Evolutionary conservation across 2,113 vertebrate species (phyloP).

Genomic region (Asarcornis scutulata): DNA sequence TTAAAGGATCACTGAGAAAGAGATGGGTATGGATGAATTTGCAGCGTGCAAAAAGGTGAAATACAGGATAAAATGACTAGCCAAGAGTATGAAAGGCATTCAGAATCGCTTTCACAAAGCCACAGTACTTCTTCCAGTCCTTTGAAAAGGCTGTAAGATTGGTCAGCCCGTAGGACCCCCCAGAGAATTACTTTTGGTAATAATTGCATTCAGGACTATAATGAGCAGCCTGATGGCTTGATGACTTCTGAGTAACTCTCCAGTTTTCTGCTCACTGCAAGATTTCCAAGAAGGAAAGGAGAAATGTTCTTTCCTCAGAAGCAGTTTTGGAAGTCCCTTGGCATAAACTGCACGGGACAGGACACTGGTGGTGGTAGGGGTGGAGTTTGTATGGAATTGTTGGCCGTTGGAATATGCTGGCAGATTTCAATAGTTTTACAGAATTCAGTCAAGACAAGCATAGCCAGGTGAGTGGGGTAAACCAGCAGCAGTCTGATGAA

Average conservation of each 20-base stretch:
- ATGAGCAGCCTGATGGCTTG: neutral
- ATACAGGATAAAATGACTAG: neutral
- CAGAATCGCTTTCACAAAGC: conserved; percentile 26
- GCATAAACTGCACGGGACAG: accelerated
- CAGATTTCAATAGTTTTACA: neutral
- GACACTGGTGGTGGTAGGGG: neutral
- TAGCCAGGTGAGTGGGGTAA: neutral
- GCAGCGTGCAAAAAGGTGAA: neutral
- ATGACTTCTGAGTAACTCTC: neutral
- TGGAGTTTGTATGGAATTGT: neutral
- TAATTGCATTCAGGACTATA: neutral
- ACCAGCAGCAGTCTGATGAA: neutral
- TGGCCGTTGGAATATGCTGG: neutral
- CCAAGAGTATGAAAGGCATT: neutral
- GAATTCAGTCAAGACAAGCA: neutral
- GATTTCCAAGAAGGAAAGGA: neutral
- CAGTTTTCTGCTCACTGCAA: neutral
- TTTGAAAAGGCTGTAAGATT: neutral
- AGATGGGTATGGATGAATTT: neutral
- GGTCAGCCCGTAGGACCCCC: neutral
- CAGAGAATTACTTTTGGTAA: neutral
- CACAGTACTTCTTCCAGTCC: neutral
- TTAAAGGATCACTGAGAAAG: conserved; percentile 28
- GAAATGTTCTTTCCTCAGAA: neutral
- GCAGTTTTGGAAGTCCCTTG: neutral